Evolutionary conservation across 2,888 invertebrate species (phyloP).

Genomic region (Sesamia inferens): DNA sequence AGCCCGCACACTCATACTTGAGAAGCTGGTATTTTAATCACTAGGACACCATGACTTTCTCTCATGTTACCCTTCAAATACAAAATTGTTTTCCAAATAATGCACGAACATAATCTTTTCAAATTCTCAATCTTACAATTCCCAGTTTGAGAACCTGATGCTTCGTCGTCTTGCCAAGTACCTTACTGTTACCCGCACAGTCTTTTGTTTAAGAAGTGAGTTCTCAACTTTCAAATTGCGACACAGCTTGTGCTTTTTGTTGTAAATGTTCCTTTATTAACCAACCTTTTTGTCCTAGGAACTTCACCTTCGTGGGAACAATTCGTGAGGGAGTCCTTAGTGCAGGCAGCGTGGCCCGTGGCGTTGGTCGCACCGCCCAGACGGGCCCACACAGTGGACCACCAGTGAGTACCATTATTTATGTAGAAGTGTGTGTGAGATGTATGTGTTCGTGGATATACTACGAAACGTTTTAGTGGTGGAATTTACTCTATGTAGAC

Average conservation of each 20-base stretch:
- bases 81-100: not conserved
- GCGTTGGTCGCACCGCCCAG: constrained; percentile 87
- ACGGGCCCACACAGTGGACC: constrained; percentile 85
- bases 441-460: not conserved
- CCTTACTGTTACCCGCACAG: not conserved
- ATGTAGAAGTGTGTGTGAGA: not conserved
- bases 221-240: not conserved
- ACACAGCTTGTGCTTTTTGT: not conserved
- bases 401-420: constrained; percentile 79
- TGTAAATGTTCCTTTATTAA: constrained; percentile 11
- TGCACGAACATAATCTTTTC: not conserved
- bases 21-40: too few species aligned
- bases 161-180: not conserved
- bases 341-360: constrained; percentile 91
- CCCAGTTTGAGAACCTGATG: not conserved
- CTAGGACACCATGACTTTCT: not conserved
- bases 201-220: not conserved
- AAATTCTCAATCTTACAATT: not conserved
- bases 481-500: not conserved
- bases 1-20: too few species aligned
- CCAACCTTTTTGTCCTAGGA: constrained; percentile 70
- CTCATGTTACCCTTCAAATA: not conserved
- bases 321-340: constrained; percentile 89
- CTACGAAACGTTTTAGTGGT: not conserved
- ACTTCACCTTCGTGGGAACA: constrained; percentile 90